A percentile compares a stretch with the other conserved stretches of the same genome.
phyloP scores from a whole-genome alignment of 2,113 vertebrate species.

The Istiophorus platypterus region DNA sequence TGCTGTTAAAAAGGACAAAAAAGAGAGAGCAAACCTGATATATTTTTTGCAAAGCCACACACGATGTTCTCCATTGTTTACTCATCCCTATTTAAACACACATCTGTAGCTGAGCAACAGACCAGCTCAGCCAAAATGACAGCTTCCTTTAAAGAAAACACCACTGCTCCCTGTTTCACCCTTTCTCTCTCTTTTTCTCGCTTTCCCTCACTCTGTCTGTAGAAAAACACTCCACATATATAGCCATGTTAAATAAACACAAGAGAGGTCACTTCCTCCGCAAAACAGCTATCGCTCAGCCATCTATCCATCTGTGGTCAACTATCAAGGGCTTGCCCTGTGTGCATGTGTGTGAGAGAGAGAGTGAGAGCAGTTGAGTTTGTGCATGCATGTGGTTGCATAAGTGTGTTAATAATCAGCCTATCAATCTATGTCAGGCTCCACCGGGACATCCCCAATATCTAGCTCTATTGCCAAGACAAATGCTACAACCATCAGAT shows the following conservation, averaged over 20 bases:
- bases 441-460: conserved; percentile 65
- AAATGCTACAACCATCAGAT: conserved; percentile 61
- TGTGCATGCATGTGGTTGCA: conserved; percentile 33
- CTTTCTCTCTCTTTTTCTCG: conserved; percentile 42
- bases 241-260: conserved; percentile 77
- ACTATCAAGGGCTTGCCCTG: conserved; percentile 40
- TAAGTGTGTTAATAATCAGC: conserved; percentile 53
- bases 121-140: conserved; percentile 74
- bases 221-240: conserved; percentile 71
- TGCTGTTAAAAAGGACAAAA: background rate
- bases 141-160: conserved; percentile 75
- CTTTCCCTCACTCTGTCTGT: conserved; percentile 40
- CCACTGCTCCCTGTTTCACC: conserved; percentile 65
- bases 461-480: conserved; percentile 66
- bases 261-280: conserved; percentile 72
- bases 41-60: conserved; percentile 65
- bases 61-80: conserved; percentile 70
- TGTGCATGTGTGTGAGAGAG: background rate
- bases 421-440: conserved; percentile 53
- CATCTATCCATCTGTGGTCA: conserved; percentile 63
- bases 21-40: conserved; percentile 22
- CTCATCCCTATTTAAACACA: conserved; percentile 73
- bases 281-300: conserved; percentile 53
- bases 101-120: conserved; percentile 67
- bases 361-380: conserved; percentile 25